Conservation (phyloP, 2,797 vertebrate species). For the Scolopax bukidnonensis region DNA sequence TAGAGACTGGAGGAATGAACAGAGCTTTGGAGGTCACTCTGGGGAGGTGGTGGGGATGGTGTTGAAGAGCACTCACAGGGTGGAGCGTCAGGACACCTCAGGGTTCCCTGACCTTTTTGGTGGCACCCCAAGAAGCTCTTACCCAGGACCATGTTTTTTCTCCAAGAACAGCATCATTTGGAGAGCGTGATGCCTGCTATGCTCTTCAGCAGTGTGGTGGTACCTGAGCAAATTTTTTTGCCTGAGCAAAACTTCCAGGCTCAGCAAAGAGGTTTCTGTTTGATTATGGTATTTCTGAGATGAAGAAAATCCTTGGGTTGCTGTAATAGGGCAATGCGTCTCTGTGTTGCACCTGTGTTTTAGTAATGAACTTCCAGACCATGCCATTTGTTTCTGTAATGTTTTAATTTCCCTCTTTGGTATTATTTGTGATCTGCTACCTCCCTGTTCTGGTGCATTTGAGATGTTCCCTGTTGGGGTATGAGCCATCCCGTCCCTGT, state of each 20-base stretch:
- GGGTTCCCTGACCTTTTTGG: background rate
- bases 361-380: background rate
- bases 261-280: background rate
- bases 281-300: background rate
- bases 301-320: background rate
- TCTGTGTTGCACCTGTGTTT: background rate
- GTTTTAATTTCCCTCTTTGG: background rate
- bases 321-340: background rate
- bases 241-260: background rate
- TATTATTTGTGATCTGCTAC: background rate
- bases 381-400: background rate
- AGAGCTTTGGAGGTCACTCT: background rate
- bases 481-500: background rate
- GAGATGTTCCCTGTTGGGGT: background rate
- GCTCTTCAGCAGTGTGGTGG: background rate
- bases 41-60: background rate
- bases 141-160: fast-evolving
- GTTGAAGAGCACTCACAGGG: background rate
- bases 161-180: background rate
- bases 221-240: no score
- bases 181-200: background rate
- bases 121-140: background rate
- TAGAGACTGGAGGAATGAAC: background rate
- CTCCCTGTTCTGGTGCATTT: background rate
- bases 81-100: background rate